These are phyloP conservation scores for Leptinotarsa juncta DNA, from an alignment of 2,888 invertebrate genomes.

Conservation along the genomic window DNA sequence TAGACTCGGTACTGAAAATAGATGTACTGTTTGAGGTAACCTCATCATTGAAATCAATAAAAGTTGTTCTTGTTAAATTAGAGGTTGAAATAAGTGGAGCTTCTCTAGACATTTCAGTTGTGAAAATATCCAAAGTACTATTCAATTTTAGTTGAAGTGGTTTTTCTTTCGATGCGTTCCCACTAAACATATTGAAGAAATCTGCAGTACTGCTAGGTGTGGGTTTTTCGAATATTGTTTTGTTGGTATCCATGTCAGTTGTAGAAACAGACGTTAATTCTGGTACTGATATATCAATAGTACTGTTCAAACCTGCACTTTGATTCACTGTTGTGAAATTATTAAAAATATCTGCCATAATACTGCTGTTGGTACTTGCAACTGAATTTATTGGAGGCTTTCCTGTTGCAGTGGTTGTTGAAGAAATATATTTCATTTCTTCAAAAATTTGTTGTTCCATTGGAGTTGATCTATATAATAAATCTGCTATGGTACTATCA, in stretches of 20 bases:
- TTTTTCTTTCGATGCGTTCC: not conserved
- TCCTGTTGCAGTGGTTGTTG: not conserved
- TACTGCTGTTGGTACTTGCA: not conserved
- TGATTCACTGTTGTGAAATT: not conserved
- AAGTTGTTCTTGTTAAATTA: not conserved
- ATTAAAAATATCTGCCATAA: not conserved
- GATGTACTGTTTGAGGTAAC: not conserved
- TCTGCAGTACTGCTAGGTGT: not conserved
- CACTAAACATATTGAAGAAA: not conserved
- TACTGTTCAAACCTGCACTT: not conserved
- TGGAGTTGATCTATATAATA: not conserved
- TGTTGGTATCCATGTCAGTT: not conserved
- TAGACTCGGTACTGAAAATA: not conserved
- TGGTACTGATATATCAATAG: not conserved
- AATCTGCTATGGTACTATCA: not conserved
- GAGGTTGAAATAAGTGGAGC: not conserved
- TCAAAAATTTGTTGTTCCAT: constrained; percentile 4
- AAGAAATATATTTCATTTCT: not conserved
- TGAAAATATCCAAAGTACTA: not conserved
- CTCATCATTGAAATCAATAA: not conserved
- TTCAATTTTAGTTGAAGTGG: not conserved
- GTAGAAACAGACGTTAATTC: not conserved
- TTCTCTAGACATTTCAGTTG: not conserved
- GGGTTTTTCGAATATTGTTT: not conserved
- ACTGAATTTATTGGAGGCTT: not conserved